Base-by-base conservation (phyloP, 2,113 vertebrate species). In the Pomatorhinus ruficollis region DNA sequence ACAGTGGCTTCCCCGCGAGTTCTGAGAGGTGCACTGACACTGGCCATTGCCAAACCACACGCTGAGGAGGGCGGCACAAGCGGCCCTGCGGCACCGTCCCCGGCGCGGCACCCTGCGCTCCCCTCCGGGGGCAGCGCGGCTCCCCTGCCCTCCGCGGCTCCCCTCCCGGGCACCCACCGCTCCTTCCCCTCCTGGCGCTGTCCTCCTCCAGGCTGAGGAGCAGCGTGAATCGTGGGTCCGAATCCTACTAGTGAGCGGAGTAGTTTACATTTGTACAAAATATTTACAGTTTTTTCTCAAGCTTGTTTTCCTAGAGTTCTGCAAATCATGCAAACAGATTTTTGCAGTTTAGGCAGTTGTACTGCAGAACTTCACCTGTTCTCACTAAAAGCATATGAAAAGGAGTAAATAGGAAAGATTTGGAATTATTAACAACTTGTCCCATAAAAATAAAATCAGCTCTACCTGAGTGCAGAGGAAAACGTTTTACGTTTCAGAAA, bases 231-330 rank as follows among this genome's bases (percentile, higher is more conserved):
- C 8, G 0, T 27, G 39, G 56, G 25, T 39, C 83, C 56, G 9
- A 83, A 15, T 52, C 78, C 65, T 79, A 9, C 45, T 66, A 25
- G 25, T 13, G 53, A 79, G 45, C 8, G 35, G 49, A 79, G 42
- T 40, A 54, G 83, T 94, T 96, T 94, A 95, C 78, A 71, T 79
- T 64, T 44, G 57, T 69, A 75, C 76, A 82, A 94, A 94, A 93
- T 87, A 96, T 92, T 91, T 95, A 95, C 35, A 12, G 25, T 30
- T 78, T 74, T 84, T 95, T 71, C 89, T 76, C 59, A 44, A 78
- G n/a, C 25, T 89, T 91, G 80, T 94, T 95, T 95, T 92, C 76
- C 80, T 40, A 3, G n/a, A 64, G 20, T 75, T 90, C 64, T 64
- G 45, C 39, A 78, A 84, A 66, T 22, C 25, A 12, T 11, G 77